A percentile compares a stretch with the other conserved stretches of the same genome.
phyloP scores from a whole-genome alignment of 2,797 vertebrate species.

The Eulemur coronatus region DNA sequence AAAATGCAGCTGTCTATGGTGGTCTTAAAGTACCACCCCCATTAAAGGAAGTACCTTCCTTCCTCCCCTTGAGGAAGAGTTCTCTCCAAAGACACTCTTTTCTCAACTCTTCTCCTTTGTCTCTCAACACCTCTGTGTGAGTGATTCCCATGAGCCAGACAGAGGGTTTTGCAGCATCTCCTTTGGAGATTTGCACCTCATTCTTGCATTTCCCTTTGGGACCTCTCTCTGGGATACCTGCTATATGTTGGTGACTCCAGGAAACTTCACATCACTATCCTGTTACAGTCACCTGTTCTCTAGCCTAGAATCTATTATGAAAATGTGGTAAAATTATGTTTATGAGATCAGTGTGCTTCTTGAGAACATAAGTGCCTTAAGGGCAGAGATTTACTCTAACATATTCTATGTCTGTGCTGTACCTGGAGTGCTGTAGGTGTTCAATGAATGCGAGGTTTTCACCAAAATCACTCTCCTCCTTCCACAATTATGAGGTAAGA shows the following conservation, averaged over 20 bases:
- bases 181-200: not conserved
- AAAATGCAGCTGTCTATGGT: not conserved
- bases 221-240: not conserved
- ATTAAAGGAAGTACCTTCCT: not conserved
- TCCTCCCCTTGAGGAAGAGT: not conserved
- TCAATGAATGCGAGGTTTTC: not conserved
- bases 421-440: not conserved
- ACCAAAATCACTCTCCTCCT: not conserved
- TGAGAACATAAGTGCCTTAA: not conserved
- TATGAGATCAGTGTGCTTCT: not conserved
- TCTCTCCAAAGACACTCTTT: not conserved
- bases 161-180: not conserved
- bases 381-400: not conserved
- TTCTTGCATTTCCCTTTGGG: not conserved
- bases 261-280: not conserved
- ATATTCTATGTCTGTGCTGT: not conserved
- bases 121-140: not conserved
- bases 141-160: not conserved
- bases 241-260: not conserved
- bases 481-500: not conserved
- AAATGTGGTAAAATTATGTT: not conserved
- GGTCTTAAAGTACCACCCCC: not conserved
- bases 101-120: not conserved
- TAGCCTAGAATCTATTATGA: not conserved
- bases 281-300: not conserved